These are phyloP conservation scores for Harpalus rufipes DNA, from an alignment of 2,888 invertebrate genomes.

Conservation along the genomic window DNA sequence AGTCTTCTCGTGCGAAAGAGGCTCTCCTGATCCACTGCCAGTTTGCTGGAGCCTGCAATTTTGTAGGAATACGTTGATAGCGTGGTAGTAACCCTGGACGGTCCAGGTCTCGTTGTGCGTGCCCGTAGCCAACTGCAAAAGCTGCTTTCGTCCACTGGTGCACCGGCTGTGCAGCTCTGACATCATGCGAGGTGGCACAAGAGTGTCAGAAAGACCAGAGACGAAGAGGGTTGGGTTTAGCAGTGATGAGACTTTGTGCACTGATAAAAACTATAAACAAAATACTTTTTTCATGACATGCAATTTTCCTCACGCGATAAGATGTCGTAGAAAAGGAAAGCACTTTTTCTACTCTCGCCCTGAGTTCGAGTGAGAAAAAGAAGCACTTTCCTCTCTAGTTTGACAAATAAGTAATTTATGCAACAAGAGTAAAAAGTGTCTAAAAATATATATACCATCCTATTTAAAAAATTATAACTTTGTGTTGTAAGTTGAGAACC, in stretches of 20 bases:
- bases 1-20: slow-evolving; percentile 4
- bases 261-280: slow-evolving; percentile 84
- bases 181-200: slow-evolving; percentile 96
- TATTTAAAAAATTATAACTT: too few relatives aligned
- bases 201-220: slow-evolving; percentile 90
- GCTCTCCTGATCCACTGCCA: background rate
- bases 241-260: slow-evolving; percentile 86
- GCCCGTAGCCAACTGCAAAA: slow-evolving; percentile 88
- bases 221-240: slow-evolving; percentile 90
- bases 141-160: slow-evolving; percentile 86
- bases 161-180: slow-evolving; percentile 87
- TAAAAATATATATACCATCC: too few relatives aligned
- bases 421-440: too few relatives aligned
- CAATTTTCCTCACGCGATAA: too few relatives aligned
- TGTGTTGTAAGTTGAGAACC: too few relatives aligned
- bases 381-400: too few relatives aligned
- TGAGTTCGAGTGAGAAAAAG: too few relatives aligned
- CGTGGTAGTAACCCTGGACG: slow-evolving; percentile 87
- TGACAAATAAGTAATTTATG: too few relatives aligned
- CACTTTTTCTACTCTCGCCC: too few relatives aligned
- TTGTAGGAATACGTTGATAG: slow-evolving; percentile 79
- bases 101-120: slow-evolving; percentile 98
- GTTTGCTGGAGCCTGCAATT: slow-evolving; percentile 73
- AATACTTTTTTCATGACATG: too few relatives aligned
- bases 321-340: too few relatives aligned